Base-by-base conservation (phyloP, 2,113 vertebrate species). In the Leiothrix lutea region DNA sequence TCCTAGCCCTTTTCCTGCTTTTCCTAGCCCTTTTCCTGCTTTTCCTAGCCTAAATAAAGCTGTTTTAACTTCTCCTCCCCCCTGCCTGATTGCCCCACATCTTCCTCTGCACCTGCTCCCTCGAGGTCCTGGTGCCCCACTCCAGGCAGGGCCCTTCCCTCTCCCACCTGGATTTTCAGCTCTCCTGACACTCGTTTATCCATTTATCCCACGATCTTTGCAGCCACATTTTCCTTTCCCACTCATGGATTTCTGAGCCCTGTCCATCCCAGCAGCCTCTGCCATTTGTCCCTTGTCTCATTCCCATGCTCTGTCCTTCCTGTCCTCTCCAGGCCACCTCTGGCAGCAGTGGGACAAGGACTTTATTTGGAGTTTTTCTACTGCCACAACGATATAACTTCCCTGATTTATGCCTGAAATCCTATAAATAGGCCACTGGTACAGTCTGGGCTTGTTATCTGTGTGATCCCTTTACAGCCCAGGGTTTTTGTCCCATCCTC, bases 1-100 rank as follows among this genome's bases (percentile, higher is more conserved):
- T 94, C 87, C 80, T 88, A 33, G 86, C 77, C 77, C 90, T 56
- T 95, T 87, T 80, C 89, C 92, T 94, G 72, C 72, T 67, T 88
- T 80, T 85, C 18, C 86, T n/a, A 62, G 83, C 96, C 95, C 90
- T 56, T 95, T 87, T 80, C 89, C 92, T 94, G 72, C 72, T 67
- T 88, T 80, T 85, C 18, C 86, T n/a, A 62, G 83, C 96, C 95
- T 54, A 91, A 83, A 81, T 44, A 94, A 56, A 91, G 44, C 36
- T 81, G 75, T 94, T 95, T 91, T n/a, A n/a, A 44, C 44, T 94
- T 60, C 78, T 87, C 44, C 73, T 72, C 50, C 21, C 70, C 67
- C 61, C 35, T 2, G 80, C 65, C 72, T 81, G 64, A 1, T 19
- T 31, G 26, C 72, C 38, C 38, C 80, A n/a, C 64, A 77, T 36